Percentiles rank a stretch among this genome's conserved stretches.
Evolutionary conservation across 2,113 vertebrate species (phyloP).

Genomic region (Mirza zaza): DNA sequence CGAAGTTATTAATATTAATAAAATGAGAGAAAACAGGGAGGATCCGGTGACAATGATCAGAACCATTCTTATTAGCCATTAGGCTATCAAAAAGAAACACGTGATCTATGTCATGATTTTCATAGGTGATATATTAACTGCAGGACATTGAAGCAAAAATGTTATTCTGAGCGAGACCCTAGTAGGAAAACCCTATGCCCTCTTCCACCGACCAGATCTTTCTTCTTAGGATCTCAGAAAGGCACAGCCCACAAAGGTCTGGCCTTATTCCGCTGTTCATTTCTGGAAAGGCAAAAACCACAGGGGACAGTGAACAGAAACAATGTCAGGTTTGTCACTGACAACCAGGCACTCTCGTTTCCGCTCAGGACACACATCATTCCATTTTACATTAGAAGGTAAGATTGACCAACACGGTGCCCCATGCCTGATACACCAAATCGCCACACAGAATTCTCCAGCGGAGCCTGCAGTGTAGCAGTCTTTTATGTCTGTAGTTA

Average conservation of each 20-base stretch:
- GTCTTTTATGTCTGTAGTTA: slow-evolving; percentile 29
- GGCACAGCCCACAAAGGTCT: slow-evolving; percentile 8
- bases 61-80: neutral
- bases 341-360: slow-evolving; percentile 46
- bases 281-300: neutral
- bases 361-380: slow-evolving; percentile 65
- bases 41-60: neutral
- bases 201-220: neutral
- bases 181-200: slow-evolving; percentile 11
- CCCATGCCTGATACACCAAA: neutral
- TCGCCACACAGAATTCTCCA: slow-evolving; percentile 1
- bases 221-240: slow-evolving; percentile 23
- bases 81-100: slow-evolving; percentile 46
- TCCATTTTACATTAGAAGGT: slow-evolving; percentile 72
- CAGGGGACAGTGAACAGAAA: neutral
- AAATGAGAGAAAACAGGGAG: neutral
- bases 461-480: neutral
- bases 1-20: neutral
- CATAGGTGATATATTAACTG: neutral
- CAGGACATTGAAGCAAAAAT: slow-evolving; percentile 4
- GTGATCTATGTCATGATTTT: neutral
- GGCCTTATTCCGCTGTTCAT: neutral
- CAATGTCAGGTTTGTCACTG: slow-evolving; percentile 9
- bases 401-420: slow-evolving; percentile 63
- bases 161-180: slow-evolving; percentile 57